phyloP scores from a whole-genome alignment of 2,888 invertebrate species.

The Chesias legatella region DNA sequence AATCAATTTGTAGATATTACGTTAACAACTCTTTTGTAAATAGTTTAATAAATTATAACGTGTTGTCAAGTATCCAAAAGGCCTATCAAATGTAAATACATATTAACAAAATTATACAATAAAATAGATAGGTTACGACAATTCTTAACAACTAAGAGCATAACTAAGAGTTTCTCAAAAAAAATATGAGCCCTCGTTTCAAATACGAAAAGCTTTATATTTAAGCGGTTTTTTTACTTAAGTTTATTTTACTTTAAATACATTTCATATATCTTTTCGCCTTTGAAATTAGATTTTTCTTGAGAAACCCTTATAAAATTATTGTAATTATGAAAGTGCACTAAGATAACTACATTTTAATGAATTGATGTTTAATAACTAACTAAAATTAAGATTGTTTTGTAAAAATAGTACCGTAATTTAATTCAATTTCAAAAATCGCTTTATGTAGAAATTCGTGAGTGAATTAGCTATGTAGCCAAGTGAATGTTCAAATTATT shows the following conservation, averaged over 20 bases:
- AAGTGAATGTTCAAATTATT: too few species aligned
- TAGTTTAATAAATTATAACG: slow-evolving; percentile 3
- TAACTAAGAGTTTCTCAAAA: slow-evolving; percentile 40
- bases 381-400: too few species aligned
- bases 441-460: too few species aligned
- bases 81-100: slow-evolving; percentile 47
- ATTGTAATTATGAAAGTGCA: too few species aligned
- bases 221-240: slow-evolving; percentile 1
- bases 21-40: background rate
- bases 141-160: too few species aligned
- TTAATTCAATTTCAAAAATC: too few species aligned
- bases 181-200: slow-evolving; percentile 67
- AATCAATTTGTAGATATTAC: too few species aligned
- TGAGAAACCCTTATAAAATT: slow-evolving; percentile 8
- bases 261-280: slow-evolving; percentile 13
- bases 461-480: too few species aligned
- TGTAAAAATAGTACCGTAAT: too few species aligned
- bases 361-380: background rate
- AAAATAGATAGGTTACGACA: too few species aligned
- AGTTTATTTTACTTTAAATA: background rate
- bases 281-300: slow-evolving; percentile 30
- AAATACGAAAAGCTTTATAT: slow-evolving; percentile 39
- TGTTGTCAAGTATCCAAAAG: slow-evolving; percentile 57
- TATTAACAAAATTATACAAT: slow-evolving; percentile 8
- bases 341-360: too few species aligned